Evolutionary conservation across 2,888 invertebrate genomes (phyloP).

Genomic region (Leptarthrus brevirostris): DNA sequence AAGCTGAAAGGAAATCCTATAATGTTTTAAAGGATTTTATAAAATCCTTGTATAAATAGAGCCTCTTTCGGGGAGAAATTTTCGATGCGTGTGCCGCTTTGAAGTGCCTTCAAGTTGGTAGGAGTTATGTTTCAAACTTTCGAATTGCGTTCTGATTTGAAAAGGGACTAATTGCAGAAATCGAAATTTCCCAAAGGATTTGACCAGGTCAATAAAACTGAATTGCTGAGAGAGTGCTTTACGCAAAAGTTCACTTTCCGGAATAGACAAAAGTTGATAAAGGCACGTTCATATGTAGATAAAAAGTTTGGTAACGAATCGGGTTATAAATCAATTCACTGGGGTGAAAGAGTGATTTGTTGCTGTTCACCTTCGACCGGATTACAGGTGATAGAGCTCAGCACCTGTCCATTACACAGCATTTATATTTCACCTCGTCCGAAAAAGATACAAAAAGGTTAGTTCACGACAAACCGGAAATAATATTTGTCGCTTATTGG

Average conservation of each 20-base stretch:
- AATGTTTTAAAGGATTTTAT: no score
- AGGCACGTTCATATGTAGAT: slow-evolving; percentile 2
- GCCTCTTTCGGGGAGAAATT: no score
- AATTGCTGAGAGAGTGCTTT: neutral
- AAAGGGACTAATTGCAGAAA: slow-evolving; percentile 12
- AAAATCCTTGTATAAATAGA: no score
- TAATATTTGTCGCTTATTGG: slow-evolving; percentile 20
- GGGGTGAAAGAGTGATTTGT: no score
- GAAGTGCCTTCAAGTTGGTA: neutral
- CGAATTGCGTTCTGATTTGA: neutral
- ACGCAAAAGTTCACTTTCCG: neutral
- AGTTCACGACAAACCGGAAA: no score
- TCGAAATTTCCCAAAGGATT: neutral
- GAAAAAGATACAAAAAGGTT: no score
- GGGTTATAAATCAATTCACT: no score
- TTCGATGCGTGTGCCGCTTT: neutral
- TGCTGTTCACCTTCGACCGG: no score
- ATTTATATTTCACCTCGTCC: no score
- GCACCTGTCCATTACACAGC: no score
- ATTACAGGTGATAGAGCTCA: no score
- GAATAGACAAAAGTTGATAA: neutral
- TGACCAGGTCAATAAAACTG: neutral
- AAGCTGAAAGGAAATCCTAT: neutral
- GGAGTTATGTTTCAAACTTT: neutral
- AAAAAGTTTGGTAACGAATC: no score